These are phyloP conservation scores for Synergus gifuensis DNA, from an alignment of 2,888 invertebrate species.

Conservation along the genomic window DNA sequence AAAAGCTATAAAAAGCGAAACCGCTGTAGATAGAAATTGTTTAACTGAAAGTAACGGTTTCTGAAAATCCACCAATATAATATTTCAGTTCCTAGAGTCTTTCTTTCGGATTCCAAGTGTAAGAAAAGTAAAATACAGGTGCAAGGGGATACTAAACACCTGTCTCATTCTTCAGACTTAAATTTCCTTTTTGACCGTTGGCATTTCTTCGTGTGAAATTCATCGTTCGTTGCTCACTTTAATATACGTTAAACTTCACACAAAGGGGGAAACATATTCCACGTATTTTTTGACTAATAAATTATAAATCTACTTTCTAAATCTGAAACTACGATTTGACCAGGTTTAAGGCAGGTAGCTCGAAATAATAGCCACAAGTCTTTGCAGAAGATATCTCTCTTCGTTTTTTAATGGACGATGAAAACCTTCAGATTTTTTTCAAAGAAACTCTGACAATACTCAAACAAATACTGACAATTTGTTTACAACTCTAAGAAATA, in stretches of 20 bases:
- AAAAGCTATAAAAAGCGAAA: background rate
- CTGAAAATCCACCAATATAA: background rate
- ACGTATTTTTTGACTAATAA: background rate
- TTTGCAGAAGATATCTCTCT: conserved; percentile 6
- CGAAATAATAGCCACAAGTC: conserved; percentile 26
- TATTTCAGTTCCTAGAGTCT: background rate
- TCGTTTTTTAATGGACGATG: conserved; percentile 9
- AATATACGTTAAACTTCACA: background rate
- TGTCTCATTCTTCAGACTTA: conserved; percentile 49
- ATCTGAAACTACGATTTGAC: no score
- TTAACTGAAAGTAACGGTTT: background rate
- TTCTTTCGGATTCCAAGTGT: background rate
- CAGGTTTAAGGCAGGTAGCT: conserved; percentile 1
- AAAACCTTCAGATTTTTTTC: background rate
- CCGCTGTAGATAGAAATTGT: background rate
- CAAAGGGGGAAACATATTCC: background rate
- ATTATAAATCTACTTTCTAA: background rate
- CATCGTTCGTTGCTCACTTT: conserved; percentile 48
- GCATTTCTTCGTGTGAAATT: conserved; percentile 53
- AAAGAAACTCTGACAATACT: background rate
- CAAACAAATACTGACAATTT: no score
- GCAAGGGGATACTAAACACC: conserved; percentile 52
- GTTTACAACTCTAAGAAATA: no score
- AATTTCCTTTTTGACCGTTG: conserved; percentile 47
- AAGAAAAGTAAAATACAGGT: conserved; percentile 48